phyloP scores from a whole-genome alignment of 2,797 vertebrate species.

The Sebastiscus albofasciatus region DNA sequence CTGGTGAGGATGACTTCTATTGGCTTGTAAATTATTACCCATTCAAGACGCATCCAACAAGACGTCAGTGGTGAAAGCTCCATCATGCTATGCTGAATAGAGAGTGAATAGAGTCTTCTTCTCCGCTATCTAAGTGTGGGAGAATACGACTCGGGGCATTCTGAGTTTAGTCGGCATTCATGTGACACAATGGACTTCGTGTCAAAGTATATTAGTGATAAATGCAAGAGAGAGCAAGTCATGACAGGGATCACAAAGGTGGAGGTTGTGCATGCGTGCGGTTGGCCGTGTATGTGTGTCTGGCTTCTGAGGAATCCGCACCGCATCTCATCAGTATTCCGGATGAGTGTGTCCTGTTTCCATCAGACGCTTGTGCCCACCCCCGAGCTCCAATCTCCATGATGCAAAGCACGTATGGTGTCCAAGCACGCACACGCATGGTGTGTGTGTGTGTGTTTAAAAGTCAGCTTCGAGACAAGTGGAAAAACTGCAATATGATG shows the following conservation, averaged over 20 bases:
- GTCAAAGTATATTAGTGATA: constrained; percentile 34
- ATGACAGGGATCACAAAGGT: constrained; percentile 39
- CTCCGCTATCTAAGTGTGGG: constrained; percentile 10
- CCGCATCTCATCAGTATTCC: constrained; percentile 68
- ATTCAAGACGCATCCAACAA: constrained; percentile 49
- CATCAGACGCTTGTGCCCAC: constrained; percentile 51
- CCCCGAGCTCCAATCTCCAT: constrained; percentile 44
- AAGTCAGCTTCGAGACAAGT: constrained; percentile 24
- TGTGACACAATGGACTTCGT: constrained; percentile 32
- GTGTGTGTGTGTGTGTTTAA: constrained; percentile 3
- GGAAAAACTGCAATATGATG: constrained; percentile 27
- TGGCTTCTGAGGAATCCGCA: constrained; percentile 43
- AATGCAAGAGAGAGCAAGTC: constrained; percentile 15
- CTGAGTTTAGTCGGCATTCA: constrained; percentile 32
- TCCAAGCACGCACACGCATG: background rate
- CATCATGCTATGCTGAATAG: constrained; percentile 32
- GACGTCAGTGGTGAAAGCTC: constrained; percentile 39
- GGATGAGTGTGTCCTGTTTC: constrained; percentile 56
- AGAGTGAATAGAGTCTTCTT: constrained; percentile 29
- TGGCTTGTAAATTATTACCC: constrained; percentile 47
- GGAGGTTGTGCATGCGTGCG: constrained; percentile 36
- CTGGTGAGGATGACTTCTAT: constrained; percentile 20
- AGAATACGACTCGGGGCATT: constrained; percentile 6
- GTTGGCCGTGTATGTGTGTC: constrained; percentile 1
- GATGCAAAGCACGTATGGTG: constrained; percentile 46